Evolutionary conservation across 2,113 vertebrate species (phyloP), one percentile per base, ranked within the genome.

Genomic region (Nannobrachium achirus): DNA sequence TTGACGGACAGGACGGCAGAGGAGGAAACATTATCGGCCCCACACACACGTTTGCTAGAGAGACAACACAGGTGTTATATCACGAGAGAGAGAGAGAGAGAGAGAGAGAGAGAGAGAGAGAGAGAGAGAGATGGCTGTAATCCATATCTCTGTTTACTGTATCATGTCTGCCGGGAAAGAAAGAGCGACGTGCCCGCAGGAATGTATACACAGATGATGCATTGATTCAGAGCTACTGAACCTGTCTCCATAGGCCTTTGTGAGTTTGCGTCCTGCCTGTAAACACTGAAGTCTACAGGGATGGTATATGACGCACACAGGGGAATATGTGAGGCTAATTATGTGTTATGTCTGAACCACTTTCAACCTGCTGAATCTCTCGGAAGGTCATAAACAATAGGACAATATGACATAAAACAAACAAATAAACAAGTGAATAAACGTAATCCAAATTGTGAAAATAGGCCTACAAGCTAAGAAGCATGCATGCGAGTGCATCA

Each of bases 11-110:
- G 60, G 49, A 80, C 66, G 58, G 66, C 52, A 33, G 68, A 55
- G 33, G 48, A 51, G 16, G 69, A 75, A 75, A 88, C 63, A 20
- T 69, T 44, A 80, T 66, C 73, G 41, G 7, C 33, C 64, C 38
- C n/a, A n/a, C n/a, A n/a, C n/a, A 48, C 56, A 61, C 0, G 20
- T 50, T 11, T 52, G 13, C 55, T n/a, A 1, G 0, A 19, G 48
- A 38, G 38, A 41, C 13, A 15, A 15, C 14, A 0, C 20, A 6
- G 20, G 13, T 56, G 33, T 6, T 10, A 25, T 15, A 25, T 5
- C n/a, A n/a, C 14, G 20, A 5, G 20, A 40, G 25, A 10, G 40
- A 42, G 13, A n/a, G 15, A 18, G 11, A 64, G 3, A 11, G 16
- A 42, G 38, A 38, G 1, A 25, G 33, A 41, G 39, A 8, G 10